Evolutionary conservation across 2,888 invertebrate species (phyloP).

Genomic region (Ophion obscuratus): DNA sequence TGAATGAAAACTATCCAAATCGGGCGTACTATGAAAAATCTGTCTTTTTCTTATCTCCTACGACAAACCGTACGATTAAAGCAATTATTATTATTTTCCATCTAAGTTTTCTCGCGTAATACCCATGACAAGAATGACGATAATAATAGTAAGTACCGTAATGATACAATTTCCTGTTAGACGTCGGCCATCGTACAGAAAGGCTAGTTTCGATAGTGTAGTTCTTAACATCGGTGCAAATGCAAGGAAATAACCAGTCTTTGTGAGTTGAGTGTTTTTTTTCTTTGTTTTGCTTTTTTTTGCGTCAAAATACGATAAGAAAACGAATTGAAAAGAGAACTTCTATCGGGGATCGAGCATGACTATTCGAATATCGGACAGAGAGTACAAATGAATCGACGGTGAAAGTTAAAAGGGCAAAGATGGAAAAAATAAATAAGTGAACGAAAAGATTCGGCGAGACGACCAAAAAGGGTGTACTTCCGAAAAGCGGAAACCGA

Average conservation of each 20-base stretch:
- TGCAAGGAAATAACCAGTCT: slow-evolving; percentile 57
- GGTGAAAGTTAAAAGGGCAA: too few species aligned
- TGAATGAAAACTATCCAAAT: slow-evolving; percentile 66
- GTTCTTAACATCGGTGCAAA: slow-evolving; percentile 46
- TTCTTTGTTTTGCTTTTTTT: slow-evolving; percentile 25
- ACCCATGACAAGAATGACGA: slow-evolving; percentile 10
- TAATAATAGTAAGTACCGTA: slow-evolving; percentile 55
- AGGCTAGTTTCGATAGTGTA: slow-evolving; percentile 48
- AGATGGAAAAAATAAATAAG: not conserved
- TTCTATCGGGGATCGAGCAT: not conserved
- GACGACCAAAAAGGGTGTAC: not conserved
- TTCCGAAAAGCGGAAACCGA: too few species aligned
- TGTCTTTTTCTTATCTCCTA: slow-evolving; percentile 40
- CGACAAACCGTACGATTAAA: slow-evolving; percentile 58
- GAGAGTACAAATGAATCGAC: not conserved
- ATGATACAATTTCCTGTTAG: slow-evolving; percentile 42
- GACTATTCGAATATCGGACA: not conserved
- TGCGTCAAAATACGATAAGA: not conserved
- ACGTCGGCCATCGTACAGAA: slow-evolving; percentile 58
- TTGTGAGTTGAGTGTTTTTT: slow-evolving; percentile 31
- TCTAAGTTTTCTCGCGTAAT: slow-evolving; percentile 16
- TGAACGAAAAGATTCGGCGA: not conserved
- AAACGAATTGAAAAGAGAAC: not conserved
- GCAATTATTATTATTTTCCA: slow-evolving; percentile 47
- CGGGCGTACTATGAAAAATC: slow-evolving; percentile 60